Base-by-base conservation (phyloP, 2,888 invertebrate species). In the Drosophila pseudotakahashii region DNA sequence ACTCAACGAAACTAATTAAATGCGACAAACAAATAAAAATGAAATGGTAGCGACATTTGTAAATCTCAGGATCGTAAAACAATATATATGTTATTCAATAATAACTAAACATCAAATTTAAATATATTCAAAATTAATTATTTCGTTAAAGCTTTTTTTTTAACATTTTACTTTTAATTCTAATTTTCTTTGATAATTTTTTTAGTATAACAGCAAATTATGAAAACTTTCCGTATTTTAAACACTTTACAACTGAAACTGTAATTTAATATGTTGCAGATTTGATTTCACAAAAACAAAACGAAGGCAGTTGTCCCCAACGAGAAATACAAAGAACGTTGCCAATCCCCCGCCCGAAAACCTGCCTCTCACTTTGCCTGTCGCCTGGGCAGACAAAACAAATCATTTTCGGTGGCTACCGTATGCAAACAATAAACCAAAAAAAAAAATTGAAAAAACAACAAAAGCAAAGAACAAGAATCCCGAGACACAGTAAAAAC, bases 381-480 rank as follows among this genome's bases (percentile, higher is more conserved):
- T 68, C 52, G 60, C 23, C 60, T 34, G 67, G 58, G 70, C 89
- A 89, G 89, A 86, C 88, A 88, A 80, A 89, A 88, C 89, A 88
- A 89, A 84, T 78, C 76, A 77, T 76, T 79, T 70, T 74, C 52
- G 67, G 70, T 39, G 58, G 75, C 81, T 78, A 80, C 78, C 73
- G 76, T 73, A 72, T 63, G 73, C 72, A 77, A 80, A 75, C 72
- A 77, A 62, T 63, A 62, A 66, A 3, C 11, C 14, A 30, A 42
- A 53, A 71, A 71, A 50, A 50, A 50, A 30, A 60, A 59, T 50
- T 3, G 14, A 60, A 44, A 54, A 66, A 55, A 60, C 39, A 63
- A 26, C 13, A 54, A 39, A 51, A 39, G 26, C 10, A 64, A 58
- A 67, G 54, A 59, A 62, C 45, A 39, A 54, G 52, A 45, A 66